Evolutionary conservation across 2,888 invertebrate species (phyloP).

Genomic region (Nemoura dubitans): DNA sequence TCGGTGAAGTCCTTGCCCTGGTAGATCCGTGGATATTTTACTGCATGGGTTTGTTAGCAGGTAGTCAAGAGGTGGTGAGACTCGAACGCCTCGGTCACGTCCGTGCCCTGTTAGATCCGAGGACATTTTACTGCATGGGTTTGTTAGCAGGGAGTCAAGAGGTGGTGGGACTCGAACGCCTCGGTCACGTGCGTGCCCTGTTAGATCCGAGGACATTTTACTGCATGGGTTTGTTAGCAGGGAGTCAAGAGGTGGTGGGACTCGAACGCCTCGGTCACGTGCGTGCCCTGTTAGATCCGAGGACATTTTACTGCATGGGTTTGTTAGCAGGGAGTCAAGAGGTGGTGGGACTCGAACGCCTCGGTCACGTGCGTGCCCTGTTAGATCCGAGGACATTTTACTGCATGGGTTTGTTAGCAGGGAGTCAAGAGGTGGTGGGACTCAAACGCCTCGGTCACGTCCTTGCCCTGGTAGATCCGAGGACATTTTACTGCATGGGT

Average conservation of each 20-base stretch:
- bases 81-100: conserved; percentile 67
- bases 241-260: conserved; percentile 75
- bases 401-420: not conserved
- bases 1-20: conserved; percentile 79
- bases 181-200: conserved; percentile 79
- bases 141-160: conserved; percentile 60
- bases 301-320: not conserved
- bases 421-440: conserved; percentile 75
- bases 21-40: not conserved
- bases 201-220: not conserved
- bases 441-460: conserved; percentile 67
- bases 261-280: conserved; percentile 67
- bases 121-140: not conserved
- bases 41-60: not conserved
- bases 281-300: conserved; percentile 68
- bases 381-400: not conserved
- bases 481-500: not conserved
- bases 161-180: conserved; percentile 67
- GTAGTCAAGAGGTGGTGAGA: conserved; percentile 75
- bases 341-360: conserved; percentile 67
- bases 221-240: not conserved
- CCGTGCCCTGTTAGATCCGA: conserved; percentile 68
- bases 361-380: conserved; percentile 79
- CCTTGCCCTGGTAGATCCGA: conserved; percentile 68
- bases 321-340: conserved; percentile 60